These are phyloP conservation scores for Galeruca laticollis DNA, from an alignment of 2,888 invertebrate species.

Conservation along the genomic window DNA sequence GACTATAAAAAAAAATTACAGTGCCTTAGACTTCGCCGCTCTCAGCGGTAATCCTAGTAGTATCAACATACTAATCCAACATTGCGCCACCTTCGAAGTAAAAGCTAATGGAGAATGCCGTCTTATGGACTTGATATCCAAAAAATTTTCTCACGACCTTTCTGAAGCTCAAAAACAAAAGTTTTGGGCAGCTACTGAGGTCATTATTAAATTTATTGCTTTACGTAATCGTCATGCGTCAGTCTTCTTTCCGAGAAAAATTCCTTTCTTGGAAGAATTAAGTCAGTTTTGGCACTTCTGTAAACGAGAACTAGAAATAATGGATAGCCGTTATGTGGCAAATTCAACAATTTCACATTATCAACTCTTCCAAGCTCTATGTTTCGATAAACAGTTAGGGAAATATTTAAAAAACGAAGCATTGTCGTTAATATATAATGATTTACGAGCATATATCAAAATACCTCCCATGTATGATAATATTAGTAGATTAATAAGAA, in stretches of 20 bases:
- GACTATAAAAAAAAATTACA: background rate
- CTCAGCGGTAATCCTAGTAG: background rate
- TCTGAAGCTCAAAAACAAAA: background rate
- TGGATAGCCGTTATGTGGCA: background rate
- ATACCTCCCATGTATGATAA: too few species aligned
- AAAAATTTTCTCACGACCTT: background rate
- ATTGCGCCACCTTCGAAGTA: background rate
- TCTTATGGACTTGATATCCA: background rate
- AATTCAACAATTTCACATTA: background rate
- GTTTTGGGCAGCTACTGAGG: background rate
- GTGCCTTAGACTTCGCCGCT: background rate
- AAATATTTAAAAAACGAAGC: background rate
- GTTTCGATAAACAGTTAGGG: background rate
- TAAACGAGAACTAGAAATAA: background rate
- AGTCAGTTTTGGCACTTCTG: background rate
- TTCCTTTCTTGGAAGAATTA: background rate
- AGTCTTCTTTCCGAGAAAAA: background rate
- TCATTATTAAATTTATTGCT: background rate
- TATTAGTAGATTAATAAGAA: too few species aligned
- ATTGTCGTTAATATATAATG: background rate
- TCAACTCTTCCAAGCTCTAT: background rate
- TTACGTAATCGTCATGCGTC: background rate
- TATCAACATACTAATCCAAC: background rate
- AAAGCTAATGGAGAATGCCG: background rate
- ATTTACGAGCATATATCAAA: too few species aligned